Evolutionary conservation across 1,140 invertebrate genomes (phyloP).

Genomic region (Drosophila serrata): DNA sequence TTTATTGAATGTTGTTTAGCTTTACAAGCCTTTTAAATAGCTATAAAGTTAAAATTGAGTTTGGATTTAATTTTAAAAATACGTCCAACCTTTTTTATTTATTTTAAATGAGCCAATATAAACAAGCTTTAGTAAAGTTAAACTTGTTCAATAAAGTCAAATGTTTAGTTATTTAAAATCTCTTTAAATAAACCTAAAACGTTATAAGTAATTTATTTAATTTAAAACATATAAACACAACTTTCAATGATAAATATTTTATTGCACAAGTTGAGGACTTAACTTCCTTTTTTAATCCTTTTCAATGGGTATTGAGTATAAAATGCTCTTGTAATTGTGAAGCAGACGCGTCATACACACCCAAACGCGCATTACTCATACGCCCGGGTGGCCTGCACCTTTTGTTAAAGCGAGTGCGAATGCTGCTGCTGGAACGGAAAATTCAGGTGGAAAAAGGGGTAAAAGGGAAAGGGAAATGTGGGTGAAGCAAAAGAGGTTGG

Average conservation of each 20-base stretch:
- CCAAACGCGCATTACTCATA: constrained; percentile 44
- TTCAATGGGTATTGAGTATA: constrained; percentile 38
- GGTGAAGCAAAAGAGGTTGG: constrained; percentile 4
- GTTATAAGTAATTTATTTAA: too few relatives aligned
- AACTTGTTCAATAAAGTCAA: background rate
- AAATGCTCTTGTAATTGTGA: constrained; percentile 43
- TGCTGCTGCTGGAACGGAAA: constrained; percentile 5
- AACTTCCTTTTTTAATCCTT: too few relatives aligned
- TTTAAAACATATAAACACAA: background rate
- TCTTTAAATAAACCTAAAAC: too few relatives aligned
- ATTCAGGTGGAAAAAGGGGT: constrained; percentile 1
- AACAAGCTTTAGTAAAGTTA: background rate
- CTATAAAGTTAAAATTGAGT: background rate
- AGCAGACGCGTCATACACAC: constrained; percentile 36
- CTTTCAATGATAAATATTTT: background rate
- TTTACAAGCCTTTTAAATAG: background rate
- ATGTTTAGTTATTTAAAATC: background rate
- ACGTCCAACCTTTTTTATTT: background rate
- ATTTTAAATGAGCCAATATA: background rate
- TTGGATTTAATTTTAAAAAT: background rate
- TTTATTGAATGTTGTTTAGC: background rate
- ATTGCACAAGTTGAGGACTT: background rate
- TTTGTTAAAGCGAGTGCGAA: constrained; percentile 23
- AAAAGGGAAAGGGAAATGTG: too few relatives aligned
- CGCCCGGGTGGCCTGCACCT: constrained; percentile 40